Percentiles rank a stretch among this genome's conserved stretches.
These are phyloP conservation scores for Phyto melanocephala DNA, from an alignment of 2,888 invertebrate species.

Conservation along the genomic window DNA sequence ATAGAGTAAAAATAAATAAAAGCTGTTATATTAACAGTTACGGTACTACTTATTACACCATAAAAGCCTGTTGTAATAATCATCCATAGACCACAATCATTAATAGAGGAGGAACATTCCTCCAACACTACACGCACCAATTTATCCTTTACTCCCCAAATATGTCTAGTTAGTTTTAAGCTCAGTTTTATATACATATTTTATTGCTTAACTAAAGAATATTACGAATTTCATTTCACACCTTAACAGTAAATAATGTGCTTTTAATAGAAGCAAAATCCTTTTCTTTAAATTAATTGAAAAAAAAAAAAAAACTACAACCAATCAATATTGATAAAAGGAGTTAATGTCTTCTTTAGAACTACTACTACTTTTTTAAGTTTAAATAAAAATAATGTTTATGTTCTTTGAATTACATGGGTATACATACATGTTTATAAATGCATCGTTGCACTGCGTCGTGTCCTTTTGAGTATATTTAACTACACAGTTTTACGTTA, in stretches of 20 bases:
- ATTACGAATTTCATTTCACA: neutral
- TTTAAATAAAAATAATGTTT: too few relatives aligned
- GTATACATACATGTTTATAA: too few relatives aligned
- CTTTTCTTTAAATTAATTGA: conserved; percentile 22
- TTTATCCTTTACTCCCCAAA: conserved; percentile 1
- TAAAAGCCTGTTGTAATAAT: neutral
- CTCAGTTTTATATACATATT: conserved; percentile 21
- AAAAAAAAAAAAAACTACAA: conserved; percentile 15
- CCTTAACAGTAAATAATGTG: neutral
- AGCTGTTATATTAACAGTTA: conserved; percentile 62
- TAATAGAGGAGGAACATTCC: neutral
- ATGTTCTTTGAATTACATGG: too few relatives aligned
- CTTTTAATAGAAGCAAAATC: conserved; percentile 45
- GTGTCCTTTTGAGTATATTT: too few relatives aligned
- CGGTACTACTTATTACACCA: neutral
- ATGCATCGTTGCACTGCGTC: too few relatives aligned
- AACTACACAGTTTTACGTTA: too few relatives aligned
- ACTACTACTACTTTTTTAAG: neutral
- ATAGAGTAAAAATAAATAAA: conserved; percentile 19
- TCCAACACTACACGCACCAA: neutral
- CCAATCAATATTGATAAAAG: conserved; percentile 17
- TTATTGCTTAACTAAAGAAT: neutral
- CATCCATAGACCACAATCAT: neutral
- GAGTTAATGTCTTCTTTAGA: conserved; percentile 34
- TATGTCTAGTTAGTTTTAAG: conserved; percentile 53